Percentiles rank a stretch among this genome's conserved stretches.
phyloP scores from a whole-genome alignment of 2,113 vertebrate species.

The Grallaria varia region DNA sequence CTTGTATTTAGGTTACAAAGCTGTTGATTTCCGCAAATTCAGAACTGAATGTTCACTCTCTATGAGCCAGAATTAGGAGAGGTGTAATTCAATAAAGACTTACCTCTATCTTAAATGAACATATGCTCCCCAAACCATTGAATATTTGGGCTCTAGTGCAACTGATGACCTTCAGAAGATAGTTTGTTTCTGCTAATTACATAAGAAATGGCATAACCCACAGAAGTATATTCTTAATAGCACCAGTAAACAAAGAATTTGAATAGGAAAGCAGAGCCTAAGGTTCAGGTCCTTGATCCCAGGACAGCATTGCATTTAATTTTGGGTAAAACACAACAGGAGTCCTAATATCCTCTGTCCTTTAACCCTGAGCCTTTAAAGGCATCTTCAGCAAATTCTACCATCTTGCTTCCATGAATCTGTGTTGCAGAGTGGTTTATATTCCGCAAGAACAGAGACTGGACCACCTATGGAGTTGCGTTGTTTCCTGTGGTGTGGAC shows the following conservation, averaged over 20 bases:
- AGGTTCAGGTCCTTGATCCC: background rate
- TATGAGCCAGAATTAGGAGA: background rate
- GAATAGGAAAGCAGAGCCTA: background rate
- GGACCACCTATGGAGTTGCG: background rate
- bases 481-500: background rate
- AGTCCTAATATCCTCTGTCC: background rate
- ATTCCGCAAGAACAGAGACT: background rate
- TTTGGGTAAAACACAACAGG: background rate
- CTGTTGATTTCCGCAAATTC: background rate
- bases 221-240: background rate
- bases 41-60: background rate
- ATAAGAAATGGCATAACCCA: background rate
- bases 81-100: background rate
- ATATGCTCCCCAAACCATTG: fast-evolving
- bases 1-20: background rate
- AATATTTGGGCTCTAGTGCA: background rate
- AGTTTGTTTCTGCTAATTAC: background rate
- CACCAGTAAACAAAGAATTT: background rate
- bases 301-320: background rate
- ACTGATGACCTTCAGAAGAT: background rate
- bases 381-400: background rate
- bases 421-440: background rate
- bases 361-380: background rate
- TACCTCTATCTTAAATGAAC: background rate
- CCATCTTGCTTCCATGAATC: background rate